phyloP scores from a whole-genome alignment of 2,888 invertebrate species.

The Polyommatus iphigenia region DNA sequence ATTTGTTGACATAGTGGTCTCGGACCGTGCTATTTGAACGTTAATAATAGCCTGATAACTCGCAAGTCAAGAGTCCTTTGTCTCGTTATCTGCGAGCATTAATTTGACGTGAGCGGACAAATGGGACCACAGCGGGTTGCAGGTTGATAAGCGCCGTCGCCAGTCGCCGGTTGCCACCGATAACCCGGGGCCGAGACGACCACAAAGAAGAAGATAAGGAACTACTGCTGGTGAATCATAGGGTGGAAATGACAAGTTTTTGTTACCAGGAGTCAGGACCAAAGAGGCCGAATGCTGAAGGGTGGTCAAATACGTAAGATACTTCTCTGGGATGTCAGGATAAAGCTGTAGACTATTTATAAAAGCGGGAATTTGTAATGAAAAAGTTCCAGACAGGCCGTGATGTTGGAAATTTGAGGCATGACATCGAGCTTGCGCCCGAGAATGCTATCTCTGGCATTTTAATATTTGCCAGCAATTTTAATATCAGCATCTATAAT shows the following conservation, averaged over 20 bases:
- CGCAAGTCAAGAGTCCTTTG: conserved; percentile 30
- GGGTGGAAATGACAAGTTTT: background rate
- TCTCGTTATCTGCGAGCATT: conserved; percentile 30
- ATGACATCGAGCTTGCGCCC: background rate
- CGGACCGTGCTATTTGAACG: conserved; percentile 1
- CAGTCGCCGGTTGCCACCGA: conserved; percentile 37
- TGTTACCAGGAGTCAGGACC: background rate
- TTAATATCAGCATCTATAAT: background rate
- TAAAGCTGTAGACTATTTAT: background rate
- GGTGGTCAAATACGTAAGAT: background rate
- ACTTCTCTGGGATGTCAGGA: background rate
- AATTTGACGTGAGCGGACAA: conserved; percentile 41
- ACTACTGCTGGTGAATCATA: background rate
- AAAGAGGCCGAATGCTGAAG: background rate
- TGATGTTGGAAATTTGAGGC: conserved; percentile 13
- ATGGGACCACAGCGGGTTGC: conserved; percentile 37
- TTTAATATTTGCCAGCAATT: conserved; percentile 2
- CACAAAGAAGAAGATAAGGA: conserved; percentile 14
- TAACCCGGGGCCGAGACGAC: conserved; percentile 45
- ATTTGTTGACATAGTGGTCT: conserved; percentile 18
- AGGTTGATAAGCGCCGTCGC: conserved; percentile 51
- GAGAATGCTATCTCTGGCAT: background rate
- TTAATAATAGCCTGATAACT: conserved; percentile 41
- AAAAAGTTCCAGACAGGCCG: conserved; percentile 4
- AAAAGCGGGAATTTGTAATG: background rate